Evolutionary conservation across 2,888 invertebrate genomes (phyloP), one percentile per base, ranked within the genome.

Genomic region (Pammene fasciana): DNA sequence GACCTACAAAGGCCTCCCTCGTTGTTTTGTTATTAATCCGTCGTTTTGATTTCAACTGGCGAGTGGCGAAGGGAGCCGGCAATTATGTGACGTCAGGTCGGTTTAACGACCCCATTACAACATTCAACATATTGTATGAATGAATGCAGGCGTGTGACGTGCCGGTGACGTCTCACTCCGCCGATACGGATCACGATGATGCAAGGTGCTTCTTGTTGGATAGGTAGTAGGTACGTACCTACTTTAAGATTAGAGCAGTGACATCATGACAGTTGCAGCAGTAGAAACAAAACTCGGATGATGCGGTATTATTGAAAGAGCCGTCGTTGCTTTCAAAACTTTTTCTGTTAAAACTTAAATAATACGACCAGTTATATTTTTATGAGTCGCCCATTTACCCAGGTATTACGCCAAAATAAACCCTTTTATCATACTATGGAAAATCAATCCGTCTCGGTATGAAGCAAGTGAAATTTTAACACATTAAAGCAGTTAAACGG

Each of bases 41-140:
- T 84, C 87, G 87, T 90, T 92, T 90, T 91, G 92, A 92, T 92
- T 92, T 89, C 85, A 87, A 88, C 84, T 81, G 83, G 80, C 86
- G 85, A 85, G 84, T 82, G 86, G 80, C 86, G 85, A 88, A 89
- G 92, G 92, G 91, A 90, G 86, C 85, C 85, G 88, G 90, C 90
- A 90, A 92, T 92, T 92, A 92, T 83, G 87, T 92, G 92, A 92
- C 92, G 92, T 92, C 92, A 90, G 84, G 83, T 77, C 85, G 82
- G 92, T 91, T 90, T 91, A 92, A 92, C 91, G 92, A 92, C 91
- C 92, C 92, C 87, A 90, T 92, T 91, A 92, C 87, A 89, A 89
- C 87, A 87, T 86, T 86, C 85, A 86, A 87, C 88, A 90, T 89
- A 89, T 87, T 87, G 86, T 88, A 90, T 90, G 92, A 92, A 92